Percentiles rank a stretch among this genome's conserved stretches.
Conservation (phyloP, 2,113 vertebrate genomes). For the Lamprologus sp. region DNA sequence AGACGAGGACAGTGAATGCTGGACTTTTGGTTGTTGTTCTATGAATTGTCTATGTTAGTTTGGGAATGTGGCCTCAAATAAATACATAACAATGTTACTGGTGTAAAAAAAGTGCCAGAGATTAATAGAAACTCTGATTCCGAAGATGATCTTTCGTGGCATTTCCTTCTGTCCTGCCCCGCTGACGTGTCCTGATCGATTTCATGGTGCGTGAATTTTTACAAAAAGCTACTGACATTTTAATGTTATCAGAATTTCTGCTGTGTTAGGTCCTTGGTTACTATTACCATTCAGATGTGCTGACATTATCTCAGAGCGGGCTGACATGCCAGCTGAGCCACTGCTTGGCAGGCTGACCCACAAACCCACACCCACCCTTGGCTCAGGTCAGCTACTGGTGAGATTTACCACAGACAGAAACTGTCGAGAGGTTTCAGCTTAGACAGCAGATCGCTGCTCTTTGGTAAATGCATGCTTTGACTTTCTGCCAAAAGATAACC, state of each 20-base stretch:
- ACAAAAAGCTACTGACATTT: not conserved
- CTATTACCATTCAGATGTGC: not conserved
- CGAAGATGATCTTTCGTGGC: not conserved
- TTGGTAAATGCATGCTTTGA: not conserved
- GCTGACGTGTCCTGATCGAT: not conserved
- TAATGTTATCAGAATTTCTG: not conserved
- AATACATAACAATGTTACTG: not conserved
- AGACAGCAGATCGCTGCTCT: not conserved
- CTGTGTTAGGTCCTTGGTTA: not conserved
- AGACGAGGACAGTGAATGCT: not conserved
- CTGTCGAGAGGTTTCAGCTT: not conserved
- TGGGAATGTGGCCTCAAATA: not conserved
- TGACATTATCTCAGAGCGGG: not conserved
- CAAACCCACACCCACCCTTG: not conserved
- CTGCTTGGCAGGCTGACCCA: constrained; percentile 23
- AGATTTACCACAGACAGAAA: constrained; percentile 10
- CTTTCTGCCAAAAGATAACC: not conserved
- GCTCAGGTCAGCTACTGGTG: not conserved
- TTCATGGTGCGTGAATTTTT: not conserved
- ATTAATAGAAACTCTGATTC: not conserved
- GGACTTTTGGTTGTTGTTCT: not conserved
- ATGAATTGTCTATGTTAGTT: not conserved
- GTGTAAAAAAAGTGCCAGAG: not conserved
- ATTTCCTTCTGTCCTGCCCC: not conserved
- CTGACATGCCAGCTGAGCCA: not conserved